Evolutionary conservation across 2,113 vertebrate species (phyloP), one percentile per base, ranked within the genome.

Genomic region (Scalopus aquaticus): DNA sequence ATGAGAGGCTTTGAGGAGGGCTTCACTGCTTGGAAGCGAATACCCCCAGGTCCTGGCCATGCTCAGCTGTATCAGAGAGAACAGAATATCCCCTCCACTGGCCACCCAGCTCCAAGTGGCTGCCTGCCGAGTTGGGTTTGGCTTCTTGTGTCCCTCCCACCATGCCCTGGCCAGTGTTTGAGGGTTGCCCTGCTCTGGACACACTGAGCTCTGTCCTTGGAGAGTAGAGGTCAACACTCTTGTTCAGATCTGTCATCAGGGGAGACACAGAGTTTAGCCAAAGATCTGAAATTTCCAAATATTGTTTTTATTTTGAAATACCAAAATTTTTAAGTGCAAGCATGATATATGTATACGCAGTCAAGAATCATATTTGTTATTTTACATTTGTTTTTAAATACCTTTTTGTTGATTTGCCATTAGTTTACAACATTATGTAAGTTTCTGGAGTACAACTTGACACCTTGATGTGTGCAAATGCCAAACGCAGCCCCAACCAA

Each of bases 81-180:
- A 77, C 22, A 6, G 37, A 10, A 54, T 54, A 28, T 2, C n/a
- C 94, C 72, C 73, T n/a, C 54, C 3, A 16, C 67, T 11, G 37
- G 44, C 26, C 24, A 4, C 37, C 13, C 5, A 73, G 42, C 46
- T 72, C 76, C 9, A 22, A 35, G 64, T 32, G 17, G 30, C 15
- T 92, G 44, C 30, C n/a, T 7, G 30, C 69, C 54, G 24, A 83
- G 4, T 44, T 54, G 32, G 32, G 0, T 19, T 58, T 78, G 78
- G n/a, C 49, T 22, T 42, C 1, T 0, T 11, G 51, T 6, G 0
- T 7, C 37, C 37, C 42, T 35, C 3, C 16, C 6, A 0, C 13
- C 26, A 24, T 30, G 8, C 60, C 58, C 67, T 19, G 0, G 3
- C 0, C 42, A 28, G 49, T 37, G 1, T 12, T 51, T 35, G 42